These are phyloP conservation scores for Drosophila pseudoananassae DNA, from an alignment of 1,140 invertebrate genomes.

Conservation along the genomic window DNA sequence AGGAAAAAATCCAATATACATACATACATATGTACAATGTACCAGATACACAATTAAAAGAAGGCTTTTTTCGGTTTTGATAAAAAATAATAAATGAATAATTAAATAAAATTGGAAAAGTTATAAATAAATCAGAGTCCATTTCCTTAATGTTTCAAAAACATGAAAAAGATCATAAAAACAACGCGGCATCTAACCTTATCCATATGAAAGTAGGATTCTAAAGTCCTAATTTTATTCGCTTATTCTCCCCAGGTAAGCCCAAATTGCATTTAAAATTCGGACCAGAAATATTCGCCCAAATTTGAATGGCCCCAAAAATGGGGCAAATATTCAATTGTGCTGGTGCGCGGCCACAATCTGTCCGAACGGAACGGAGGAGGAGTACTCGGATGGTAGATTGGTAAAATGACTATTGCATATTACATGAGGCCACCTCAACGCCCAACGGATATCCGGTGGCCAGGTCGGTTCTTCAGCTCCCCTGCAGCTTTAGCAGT, in stretches of 20 bases:
- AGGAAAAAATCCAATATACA: too few relatives aligned
- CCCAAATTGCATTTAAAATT: conserved; percentile 72
- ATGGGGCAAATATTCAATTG: conserved; percentile 59
- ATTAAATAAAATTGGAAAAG: too few relatives aligned
- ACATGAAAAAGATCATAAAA: too few relatives aligned
- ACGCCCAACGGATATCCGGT: conserved; percentile 65
- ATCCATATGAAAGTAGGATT: too few relatives aligned
- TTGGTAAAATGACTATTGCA: conserved; percentile 51
- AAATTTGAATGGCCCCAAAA: conserved; percentile 36
- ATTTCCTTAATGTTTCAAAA: too few relatives aligned
- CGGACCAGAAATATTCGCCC: conserved; percentile 25
- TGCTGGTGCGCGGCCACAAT: conserved; percentile 29
- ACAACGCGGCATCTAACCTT: too few relatives aligned
- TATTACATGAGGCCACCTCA: conserved; percentile 59
- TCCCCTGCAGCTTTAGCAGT: conserved; percentile 10
- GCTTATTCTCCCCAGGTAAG: conserved; percentile 9
- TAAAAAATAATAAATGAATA: too few relatives aligned
- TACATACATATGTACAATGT: too few relatives aligned
- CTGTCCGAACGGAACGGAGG: conserved; percentile 9
- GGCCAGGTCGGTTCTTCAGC: neutral
- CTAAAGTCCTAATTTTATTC: too few relatives aligned
- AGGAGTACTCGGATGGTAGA: neutral
- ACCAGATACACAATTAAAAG: too few relatives aligned
- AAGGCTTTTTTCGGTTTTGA: too few relatives aligned
- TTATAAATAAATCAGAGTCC: too few relatives aligned